Evolutionary conservation across 2,888 invertebrate genomes (phyloP).

Genomic region (Spisula subtruncata): DNA sequence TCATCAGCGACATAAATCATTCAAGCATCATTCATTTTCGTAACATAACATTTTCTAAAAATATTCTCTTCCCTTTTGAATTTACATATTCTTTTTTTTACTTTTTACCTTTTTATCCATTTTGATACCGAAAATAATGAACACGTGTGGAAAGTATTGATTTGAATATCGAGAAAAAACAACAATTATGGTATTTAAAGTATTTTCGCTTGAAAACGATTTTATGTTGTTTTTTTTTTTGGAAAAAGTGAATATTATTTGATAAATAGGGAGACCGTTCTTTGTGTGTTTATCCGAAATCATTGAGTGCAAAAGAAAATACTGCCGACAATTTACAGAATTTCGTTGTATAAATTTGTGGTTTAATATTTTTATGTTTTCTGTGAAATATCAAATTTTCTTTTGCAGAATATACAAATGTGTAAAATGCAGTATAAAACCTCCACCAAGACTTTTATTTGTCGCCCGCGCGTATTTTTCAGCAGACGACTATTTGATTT

Average conservation of each 20-base stretch:
- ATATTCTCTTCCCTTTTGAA: conserved; percentile 6
- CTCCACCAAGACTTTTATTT: neutral
- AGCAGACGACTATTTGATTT: neutral
- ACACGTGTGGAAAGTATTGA: neutral
- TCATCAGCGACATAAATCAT: conserved; percentile 61
- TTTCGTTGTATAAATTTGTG: neutral
- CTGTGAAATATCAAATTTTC: neutral
- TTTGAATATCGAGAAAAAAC: neutral
- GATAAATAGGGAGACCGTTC: neutral
- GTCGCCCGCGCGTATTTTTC: neutral
- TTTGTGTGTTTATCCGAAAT: conserved; percentile 1
- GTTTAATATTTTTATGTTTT: neutral
- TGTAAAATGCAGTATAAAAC: neutral
- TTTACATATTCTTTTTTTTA: conserved; percentile 31
- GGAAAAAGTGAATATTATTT: neutral
- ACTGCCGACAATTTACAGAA: neutral
- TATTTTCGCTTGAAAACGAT: neutral
- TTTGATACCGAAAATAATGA: neutral
- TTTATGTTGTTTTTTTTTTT: no score
- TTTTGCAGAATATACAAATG: neutral
- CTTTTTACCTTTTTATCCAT: neutral
- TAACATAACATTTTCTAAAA: neutral
- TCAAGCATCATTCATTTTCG: neutral
- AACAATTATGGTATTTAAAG: neutral
- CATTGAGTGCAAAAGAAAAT: neutral